Percentiles rank a stretch among this genome's conserved stretches.
These are phyloP conservation scores for Hassar affinis DNA, from an alignment of 2,113 vertebrate species.

Conservation along the genomic window DNA sequence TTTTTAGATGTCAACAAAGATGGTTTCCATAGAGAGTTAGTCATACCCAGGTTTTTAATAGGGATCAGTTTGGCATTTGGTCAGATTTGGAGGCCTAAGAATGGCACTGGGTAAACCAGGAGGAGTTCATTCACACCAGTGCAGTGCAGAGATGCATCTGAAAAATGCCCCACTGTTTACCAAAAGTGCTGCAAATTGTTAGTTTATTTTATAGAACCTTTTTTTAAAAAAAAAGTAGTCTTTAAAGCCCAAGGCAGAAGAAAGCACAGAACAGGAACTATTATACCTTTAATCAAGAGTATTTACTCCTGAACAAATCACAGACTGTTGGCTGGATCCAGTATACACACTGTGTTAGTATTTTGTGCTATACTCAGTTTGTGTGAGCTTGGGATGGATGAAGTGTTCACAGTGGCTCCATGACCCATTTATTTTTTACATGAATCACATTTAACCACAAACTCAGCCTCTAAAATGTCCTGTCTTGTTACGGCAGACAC, in stretches of 20 bases:
- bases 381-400: not conserved
- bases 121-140: slow-evolving; percentile 5
- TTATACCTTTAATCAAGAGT: not conserved
- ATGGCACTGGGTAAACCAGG: slow-evolving; percentile 22
- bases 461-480: not conserved
- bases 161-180: slow-evolving; percentile 3
- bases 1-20: not conserved
- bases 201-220: not conserved
- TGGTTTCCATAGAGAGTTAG: not conserved
- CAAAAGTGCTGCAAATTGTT: not conserved
- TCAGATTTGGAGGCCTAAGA: not conserved
- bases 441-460: not conserved
- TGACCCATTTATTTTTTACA: not conserved
- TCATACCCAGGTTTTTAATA: not conserved
- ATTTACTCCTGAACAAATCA: slow-evolving; percentile 15
- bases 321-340: not conserved
- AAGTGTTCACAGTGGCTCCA: not conserved
- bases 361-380: not conserved
- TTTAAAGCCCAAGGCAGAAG: slow-evolving; percentile 4
- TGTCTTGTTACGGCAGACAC: slow-evolving; percentile 66
- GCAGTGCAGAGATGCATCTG: not conserved
- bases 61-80: slow-evolving; percentile 5
- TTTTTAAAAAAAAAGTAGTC: not conserved
- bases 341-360: not conserved
- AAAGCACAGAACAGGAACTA: not conserved